Conservation (phyloP, 2,113 vertebrate genomes). For the Thymallus thymallus region DNA sequence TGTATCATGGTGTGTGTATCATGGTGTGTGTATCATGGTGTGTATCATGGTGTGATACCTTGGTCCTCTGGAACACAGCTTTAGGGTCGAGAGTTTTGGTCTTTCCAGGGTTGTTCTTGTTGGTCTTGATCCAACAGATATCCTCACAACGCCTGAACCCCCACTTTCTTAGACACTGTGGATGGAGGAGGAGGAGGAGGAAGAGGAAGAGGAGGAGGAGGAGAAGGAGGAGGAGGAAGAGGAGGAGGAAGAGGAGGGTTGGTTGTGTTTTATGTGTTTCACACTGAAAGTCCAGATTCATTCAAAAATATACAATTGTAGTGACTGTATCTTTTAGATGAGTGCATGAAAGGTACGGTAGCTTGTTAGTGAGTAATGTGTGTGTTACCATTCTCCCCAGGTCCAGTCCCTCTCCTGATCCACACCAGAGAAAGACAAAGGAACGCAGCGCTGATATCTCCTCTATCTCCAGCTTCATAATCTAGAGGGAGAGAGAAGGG, state of each 20-base stretch:
- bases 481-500: constrained; percentile 70
- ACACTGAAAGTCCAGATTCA: no score
- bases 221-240: no score
- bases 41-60: constrained; percentile 75
- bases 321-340: no score
- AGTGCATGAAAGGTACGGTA: no score
- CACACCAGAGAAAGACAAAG: constrained; percentile 98
- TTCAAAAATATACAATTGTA: no score
- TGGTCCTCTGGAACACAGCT: constrained; percentile 96
- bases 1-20: not conserved
- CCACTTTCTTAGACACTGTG: constrained; percentile 90
- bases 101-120: constrained; percentile 98
- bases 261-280: no score
- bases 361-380: not conserved
- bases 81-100: constrained; percentile 96
- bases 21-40: not conserved
- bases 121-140: constrained; percentile 99
- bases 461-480: constrained; percentile 99
- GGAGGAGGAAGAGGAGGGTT: not conserved
- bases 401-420: constrained; percentile 94
- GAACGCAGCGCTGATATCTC: constrained; percentile 91
- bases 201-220: not conserved
- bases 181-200: not conserved
- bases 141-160: constrained; percentile 97
- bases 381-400: constrained; percentile 89